These are phyloP conservation scores for Sinodicranocentrus sp. DNA, from an alignment of 2,888 invertebrate species.

Conservation along the genomic window DNA sequence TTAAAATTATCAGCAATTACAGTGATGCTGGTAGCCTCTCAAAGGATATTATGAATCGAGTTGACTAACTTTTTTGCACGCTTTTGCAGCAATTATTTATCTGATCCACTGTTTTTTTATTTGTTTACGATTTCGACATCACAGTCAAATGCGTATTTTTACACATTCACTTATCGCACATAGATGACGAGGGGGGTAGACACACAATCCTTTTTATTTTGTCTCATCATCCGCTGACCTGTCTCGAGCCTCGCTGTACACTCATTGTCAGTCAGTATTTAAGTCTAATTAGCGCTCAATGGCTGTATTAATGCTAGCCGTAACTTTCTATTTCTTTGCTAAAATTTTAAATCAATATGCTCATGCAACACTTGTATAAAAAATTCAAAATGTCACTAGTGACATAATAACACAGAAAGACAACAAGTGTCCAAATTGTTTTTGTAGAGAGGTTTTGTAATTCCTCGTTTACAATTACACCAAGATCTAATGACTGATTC, in stretches of 20 bases:
- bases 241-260: not conserved
- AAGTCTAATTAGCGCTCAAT: conserved; percentile 18
- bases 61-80: conserved; percentile 29
- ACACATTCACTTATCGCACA: no score
- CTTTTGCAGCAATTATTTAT: conserved; percentile 31
- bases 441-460: no score
- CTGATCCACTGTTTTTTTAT: conserved; percentile 17
- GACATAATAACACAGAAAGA: not conserved
- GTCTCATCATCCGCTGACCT: not conserved
- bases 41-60: not conserved
- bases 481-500: no score
- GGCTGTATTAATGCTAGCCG: not conserved
- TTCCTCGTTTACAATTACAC: no score
- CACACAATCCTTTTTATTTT: no score
- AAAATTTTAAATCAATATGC: conserved; percentile 32
- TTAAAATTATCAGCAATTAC: not conserved
- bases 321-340: conserved; percentile 35
- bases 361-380: not conserved
- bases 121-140: conserved; percentile 11
- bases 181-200: not conserved
- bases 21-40: not conserved
- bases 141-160: no score
- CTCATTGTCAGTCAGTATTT: conserved; percentile 20
- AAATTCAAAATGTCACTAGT: conserved; percentile 11
- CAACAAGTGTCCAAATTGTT: no score